phyloP scores from a whole-genome alignment of 2,113 vertebrate genomes.

The Balaenoptera acutorostrata region DNA sequence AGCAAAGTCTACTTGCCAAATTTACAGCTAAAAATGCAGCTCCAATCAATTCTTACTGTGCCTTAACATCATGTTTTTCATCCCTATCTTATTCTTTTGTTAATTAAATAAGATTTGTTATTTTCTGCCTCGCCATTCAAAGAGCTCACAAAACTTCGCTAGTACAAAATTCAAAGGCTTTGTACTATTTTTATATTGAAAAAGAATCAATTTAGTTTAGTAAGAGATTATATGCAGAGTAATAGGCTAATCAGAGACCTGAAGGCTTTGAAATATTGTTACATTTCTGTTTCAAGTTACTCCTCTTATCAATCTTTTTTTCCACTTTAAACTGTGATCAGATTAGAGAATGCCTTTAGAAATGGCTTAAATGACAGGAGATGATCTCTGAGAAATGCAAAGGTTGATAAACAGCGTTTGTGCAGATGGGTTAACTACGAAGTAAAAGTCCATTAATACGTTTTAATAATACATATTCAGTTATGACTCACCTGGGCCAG shows the following conservation, averaged over 20 bases:
- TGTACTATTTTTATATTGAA: conserved; percentile 58
- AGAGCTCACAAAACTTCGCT: conserved; percentile 23
- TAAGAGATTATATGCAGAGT: conserved; percentile 61
- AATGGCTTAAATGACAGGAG: conserved; percentile 35
- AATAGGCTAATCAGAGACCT: conserved; percentile 51
- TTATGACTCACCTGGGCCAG: neutral
- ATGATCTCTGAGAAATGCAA: conserved; percentile 39
- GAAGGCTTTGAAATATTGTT: conserved; percentile 61
- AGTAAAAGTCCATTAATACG: neutral
- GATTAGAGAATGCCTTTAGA: conserved; percentile 39
- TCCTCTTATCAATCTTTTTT: neutral
- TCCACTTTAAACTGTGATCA: conserved; percentile 23
- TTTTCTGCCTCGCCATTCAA: conserved; percentile 42
- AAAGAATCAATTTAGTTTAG: conserved; percentile 66
- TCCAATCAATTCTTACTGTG: conserved; percentile 66
- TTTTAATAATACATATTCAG: conserved; percentile 16
- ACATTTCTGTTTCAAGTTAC: conserved; percentile 62
- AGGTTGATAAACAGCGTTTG: conserved; percentile 35
- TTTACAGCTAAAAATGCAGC: conserved; percentile 65
- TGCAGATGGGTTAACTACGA: conserved; percentile 4
- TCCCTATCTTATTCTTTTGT: conserved; percentile 66
- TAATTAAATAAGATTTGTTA: conserved; percentile 70
- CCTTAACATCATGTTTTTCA: conserved; percentile 64
- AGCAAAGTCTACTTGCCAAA: conserved; percentile 43
- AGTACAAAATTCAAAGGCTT: conserved; percentile 57